Conservation (phyloP, 2,888 invertebrate species). For the Polymixis flavicincta region DNA sequence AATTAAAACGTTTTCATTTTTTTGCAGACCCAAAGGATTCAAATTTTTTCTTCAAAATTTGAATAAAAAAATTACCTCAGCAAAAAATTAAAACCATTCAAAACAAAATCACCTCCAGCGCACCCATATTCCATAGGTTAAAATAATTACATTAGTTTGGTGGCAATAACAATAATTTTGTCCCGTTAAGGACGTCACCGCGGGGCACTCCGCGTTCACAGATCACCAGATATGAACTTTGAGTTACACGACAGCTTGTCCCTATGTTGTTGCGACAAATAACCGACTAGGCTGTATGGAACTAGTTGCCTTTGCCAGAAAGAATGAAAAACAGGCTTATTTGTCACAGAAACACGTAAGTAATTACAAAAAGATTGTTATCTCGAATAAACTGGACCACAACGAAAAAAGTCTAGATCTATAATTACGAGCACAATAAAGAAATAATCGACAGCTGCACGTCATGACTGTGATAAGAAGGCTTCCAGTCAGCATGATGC, state of each 20-base stretch:
- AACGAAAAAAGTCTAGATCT: no score
- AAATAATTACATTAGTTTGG: conserved; percentile 89
- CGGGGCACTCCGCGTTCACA: conserved; percentile 82
- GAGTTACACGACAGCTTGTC: conserved; percentile 76
- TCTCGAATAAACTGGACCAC: no score
- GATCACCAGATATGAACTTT: conserved; percentile 86
- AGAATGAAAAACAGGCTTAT: no score
- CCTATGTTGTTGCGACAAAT: conserved; percentile 52
- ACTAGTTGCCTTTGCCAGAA: background rate
- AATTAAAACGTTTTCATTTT: no score
- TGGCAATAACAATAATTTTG: conserved; percentile 89
- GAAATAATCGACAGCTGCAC: no score
- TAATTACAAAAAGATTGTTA: no score
- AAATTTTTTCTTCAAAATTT: background rate
- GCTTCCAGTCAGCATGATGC: no score
- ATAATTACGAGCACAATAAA: no score
- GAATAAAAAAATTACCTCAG: background rate
- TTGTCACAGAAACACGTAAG: no score
- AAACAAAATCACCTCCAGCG: conserved; percentile 66
- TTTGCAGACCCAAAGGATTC: no score
- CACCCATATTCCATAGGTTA: conserved; percentile 73
- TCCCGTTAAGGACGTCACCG: conserved; percentile 73
- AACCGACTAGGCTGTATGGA: conserved; percentile 31
- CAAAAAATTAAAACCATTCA: conserved; percentile 25
- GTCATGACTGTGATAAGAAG: no score